Conservation (phyloP, 2,113 vertebrate genomes). For the Pteronura brasiliensis region DNA sequence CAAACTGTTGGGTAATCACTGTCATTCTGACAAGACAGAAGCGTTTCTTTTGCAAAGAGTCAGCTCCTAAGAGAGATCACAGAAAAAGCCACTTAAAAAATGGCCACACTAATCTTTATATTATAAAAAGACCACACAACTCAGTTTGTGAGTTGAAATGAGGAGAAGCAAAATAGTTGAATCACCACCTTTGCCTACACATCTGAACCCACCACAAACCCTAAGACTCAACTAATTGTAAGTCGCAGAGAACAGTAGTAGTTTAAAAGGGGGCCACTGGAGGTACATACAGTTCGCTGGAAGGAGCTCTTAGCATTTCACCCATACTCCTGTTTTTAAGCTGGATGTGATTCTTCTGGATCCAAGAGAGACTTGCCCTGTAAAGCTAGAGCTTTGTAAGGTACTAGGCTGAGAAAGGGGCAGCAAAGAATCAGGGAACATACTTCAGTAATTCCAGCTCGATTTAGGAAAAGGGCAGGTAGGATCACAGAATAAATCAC, state of each 20-base stretch:
- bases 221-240: background rate
- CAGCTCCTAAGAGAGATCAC: slow-evolving; percentile 44
- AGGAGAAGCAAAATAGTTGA: slow-evolving; percentile 10
- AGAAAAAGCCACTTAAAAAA: slow-evolving; percentile 55
- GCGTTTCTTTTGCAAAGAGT: slow-evolving; percentile 49
- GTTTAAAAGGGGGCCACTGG: background rate
- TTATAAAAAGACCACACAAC: background rate
- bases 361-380: background rate
- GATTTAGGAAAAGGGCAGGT: background rate
- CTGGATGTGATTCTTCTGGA: slow-evolving; percentile 36
- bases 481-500: too few species aligned
- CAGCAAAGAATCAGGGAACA: background rate
- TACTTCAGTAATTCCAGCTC: background rate
- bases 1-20: slow-evolving; percentile 18
- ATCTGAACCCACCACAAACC: background rate
- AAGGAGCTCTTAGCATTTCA: background rate
- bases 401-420: background rate
- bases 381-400: background rate
- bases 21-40: slow-evolving; percentile 44
- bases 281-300: background rate
- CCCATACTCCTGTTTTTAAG: background rate
- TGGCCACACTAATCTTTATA: slow-evolving; percentile 28
- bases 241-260: background rate
- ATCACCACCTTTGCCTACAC: slow-evolving; percentile 32
- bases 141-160: slow-evolving; percentile 44